Percentiles rank a stretch among this genome's conserved stretches.
Evolutionary conservation across 1,140 invertebrate genomes (phyloP).

Genomic region (Ceratitis capitata): DNA sequence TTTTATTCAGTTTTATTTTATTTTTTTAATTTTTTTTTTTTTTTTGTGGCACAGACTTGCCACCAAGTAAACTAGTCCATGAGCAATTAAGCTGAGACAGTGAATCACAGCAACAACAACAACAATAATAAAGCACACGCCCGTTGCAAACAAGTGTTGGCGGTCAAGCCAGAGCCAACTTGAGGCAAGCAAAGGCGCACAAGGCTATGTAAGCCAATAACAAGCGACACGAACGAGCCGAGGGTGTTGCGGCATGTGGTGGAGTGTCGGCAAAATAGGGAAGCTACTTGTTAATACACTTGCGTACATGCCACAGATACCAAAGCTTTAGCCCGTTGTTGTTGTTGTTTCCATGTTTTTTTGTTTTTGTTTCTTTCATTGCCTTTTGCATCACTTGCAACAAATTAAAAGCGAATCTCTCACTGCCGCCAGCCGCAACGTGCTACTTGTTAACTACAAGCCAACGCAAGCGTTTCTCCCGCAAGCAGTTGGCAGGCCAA

Average conservation of each 20-base stretch:
- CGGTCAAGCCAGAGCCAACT: neutral
- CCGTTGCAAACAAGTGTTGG: constrained; percentile 8
- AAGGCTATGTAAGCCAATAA: neutral
- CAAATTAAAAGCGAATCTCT: constrained; percentile 15
- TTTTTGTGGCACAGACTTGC: neutral
- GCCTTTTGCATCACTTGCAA: neutral
- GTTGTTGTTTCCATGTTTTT: neutral
- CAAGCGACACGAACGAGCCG: neutral
- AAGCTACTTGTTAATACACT: constrained; percentile 37
- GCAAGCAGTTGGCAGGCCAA: neutral
- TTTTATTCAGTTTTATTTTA: neutral
- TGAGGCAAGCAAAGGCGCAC: neutral
- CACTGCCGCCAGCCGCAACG: neutral
- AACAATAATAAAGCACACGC: neutral
- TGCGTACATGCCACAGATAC: constrained; percentile 21
- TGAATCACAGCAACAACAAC: constrained; percentile 9
- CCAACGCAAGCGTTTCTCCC: neutral
- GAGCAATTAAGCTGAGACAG: constrained; percentile 33
- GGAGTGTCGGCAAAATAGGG: neutral
- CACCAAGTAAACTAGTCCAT: constrained; percentile 29
- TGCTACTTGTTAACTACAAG: neutral
- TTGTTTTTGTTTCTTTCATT: neutral
- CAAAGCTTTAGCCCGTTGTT: neutral
- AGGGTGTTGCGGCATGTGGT: neutral
- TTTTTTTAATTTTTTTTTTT: neutral